These are phyloP conservation scores for Ceyx melanurus DNA, from an alignment of 2,113 vertebrate genomes.

Conservation along the genomic window DNA sequence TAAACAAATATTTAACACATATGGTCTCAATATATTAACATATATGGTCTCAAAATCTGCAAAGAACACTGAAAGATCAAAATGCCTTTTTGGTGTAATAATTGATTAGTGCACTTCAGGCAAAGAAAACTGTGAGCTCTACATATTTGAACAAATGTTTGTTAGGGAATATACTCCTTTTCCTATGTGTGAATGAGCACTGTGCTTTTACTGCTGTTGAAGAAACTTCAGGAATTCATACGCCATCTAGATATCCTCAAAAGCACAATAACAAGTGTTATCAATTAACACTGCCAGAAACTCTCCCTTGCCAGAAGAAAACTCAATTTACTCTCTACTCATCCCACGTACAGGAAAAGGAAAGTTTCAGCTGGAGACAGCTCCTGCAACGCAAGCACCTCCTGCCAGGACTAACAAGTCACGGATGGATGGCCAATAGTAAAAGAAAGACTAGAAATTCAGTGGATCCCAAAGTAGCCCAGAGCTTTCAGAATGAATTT, in stretches of 20 bases:
- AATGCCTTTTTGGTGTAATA: background rate
- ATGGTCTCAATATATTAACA: accelerated
- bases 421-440: background rate
- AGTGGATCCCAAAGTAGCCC: background rate
- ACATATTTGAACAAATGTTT: background rate
- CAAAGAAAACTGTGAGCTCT: background rate
- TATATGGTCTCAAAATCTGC: background rate
- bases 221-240: background rate
- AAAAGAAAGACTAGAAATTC: background rate
- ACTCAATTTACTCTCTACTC: background rate
- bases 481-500: background rate
- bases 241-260: background rate
- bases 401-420: background rate
- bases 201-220: background rate
- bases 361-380: background rate
- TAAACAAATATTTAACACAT: background rate
- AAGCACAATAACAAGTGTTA: background rate
- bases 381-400: background rate
- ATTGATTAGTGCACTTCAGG: background rate
- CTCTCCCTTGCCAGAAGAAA: background rate
- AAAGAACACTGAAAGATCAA: background rate
- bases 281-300: background rate
- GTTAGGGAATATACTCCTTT: background rate
- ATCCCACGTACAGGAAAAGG: background rate
- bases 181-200: background rate